Conservation (phyloP, 2,113 vertebrate species). For the Deroptyus accipitrinus region DNA sequence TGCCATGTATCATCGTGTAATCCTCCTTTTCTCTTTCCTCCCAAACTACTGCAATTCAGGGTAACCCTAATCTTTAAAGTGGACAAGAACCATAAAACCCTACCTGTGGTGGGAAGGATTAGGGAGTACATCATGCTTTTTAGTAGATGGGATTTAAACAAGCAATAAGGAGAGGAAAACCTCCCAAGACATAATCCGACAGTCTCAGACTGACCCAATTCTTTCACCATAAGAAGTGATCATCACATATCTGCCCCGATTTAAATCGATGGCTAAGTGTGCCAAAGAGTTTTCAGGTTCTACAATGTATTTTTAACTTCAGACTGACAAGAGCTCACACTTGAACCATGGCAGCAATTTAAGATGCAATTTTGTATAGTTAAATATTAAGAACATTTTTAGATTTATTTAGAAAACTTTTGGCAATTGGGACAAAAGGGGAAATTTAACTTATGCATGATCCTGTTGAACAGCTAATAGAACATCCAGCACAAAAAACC, state of each 20-base stretch:
- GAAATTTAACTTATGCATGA: neutral
- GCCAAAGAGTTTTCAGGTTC: constrained; percentile 1
- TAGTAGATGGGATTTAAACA: constrained; percentile 73
- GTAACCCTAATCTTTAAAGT: constrained; percentile 82
- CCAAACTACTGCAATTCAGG: constrained; percentile 59
- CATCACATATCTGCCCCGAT: constrained; percentile 12
- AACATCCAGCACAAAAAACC: neutral
- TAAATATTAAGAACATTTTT: neutral
- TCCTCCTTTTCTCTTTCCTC: constrained; percentile 65
- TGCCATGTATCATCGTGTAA: constrained; percentile 66
- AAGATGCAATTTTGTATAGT: neutral
- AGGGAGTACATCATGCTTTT: constrained; percentile 69
- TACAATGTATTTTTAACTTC: neutral
- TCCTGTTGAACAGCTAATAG: neutral
- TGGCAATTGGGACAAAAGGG: neutral
- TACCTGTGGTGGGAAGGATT: constrained; percentile 80
- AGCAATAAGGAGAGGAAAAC: constrained; percentile 75
- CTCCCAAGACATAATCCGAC: constrained; percentile 80
- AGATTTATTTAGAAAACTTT: neutral
- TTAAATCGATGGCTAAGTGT: neutral
- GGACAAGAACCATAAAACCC: constrained; percentile 77
- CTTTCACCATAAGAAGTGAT: constrained; percentile 48
- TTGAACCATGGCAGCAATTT: neutral
- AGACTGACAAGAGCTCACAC: neutral
- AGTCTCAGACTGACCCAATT: constrained; percentile 79